Evolutionary conservation across 2,797 vertebrate genomes (phyloP), one percentile per base, ranked within the genome.

Genomic region (Rhinichthys osculus): DNA sequence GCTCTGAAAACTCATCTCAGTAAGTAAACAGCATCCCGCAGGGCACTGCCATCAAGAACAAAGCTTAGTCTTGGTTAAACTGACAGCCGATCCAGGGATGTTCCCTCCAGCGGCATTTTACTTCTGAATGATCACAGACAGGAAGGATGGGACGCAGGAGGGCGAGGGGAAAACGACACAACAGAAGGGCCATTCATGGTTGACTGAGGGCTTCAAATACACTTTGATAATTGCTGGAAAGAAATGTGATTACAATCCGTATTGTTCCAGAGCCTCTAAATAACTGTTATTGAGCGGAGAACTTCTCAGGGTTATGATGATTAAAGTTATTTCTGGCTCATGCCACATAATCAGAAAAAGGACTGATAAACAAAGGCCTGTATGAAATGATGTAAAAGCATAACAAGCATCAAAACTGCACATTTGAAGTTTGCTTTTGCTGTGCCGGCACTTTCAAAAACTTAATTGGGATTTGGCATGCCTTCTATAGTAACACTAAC

Each of bases 231-330:
- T 90, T 87, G 81, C 86, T 84, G 77, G 50, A 77, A 88, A 80
- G 76, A 86, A 85, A 87, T 78, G 72, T 73, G 85, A 78, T 90
- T 86, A 88, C 71, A 91, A 90, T 91, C 89, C 76, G 64, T 10
- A 85, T 87, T 77, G 76, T 59, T 69, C 59, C 76, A 82, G 54
- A 81, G 59, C 85, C 40, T 76, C 72, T 5, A 81, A 89, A 81
- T 77, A 78, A 84, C 88, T 90, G 82, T 81, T 79, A 80, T 50
- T 14, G 8, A 30, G 38, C 1, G 14, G 44, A 54, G 21, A 54
- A n/a, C 85, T 73, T 52, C 59, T 44, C 21, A 16, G 62, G 44
- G 82, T 74, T 76, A 84, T 52, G 62, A 78, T 69, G 73, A 84
- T 17, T 69, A 27, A 78, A 57, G 73, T 27, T 40, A 67, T 76